These are phyloP conservation scores for Euphonia xanthogaster DNA, from an alignment of 2,797 vertebrate species.

Conservation along the genomic window DNA sequence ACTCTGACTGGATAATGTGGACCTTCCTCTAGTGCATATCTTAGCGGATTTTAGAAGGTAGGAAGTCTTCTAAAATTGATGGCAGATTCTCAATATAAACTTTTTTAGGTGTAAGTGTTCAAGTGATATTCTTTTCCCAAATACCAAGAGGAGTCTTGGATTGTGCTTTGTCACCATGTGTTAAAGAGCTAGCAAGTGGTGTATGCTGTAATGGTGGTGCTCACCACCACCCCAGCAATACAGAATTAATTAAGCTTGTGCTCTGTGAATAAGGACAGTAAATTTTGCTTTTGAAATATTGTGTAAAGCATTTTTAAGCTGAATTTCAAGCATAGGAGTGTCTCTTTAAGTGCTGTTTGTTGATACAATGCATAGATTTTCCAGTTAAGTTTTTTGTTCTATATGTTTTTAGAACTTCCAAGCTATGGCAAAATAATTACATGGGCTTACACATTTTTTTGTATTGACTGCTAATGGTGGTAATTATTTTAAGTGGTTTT, in stretches of 20 bases:
- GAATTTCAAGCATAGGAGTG: background rate
- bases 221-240: background rate
- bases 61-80: background rate
- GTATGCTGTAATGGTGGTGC: background rate
- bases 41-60: background rate
- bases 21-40: background rate
- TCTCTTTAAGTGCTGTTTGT: background rate
- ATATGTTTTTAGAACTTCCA: background rate
- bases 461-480: background rate
- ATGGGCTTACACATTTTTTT: background rate
- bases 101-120: background rate
- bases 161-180: background rate
- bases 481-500: background rate
- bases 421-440: background rate
- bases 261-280: background rate
- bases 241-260: background rate
- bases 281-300: background rate
- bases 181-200: background rate
- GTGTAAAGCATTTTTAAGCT: background rate
- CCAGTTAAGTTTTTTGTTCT: background rate
- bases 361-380: background rate
- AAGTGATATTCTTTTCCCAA: background rate
- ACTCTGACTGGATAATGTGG: background rate
- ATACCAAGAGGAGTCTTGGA: background rate
- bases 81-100: background rate